These are phyloP conservation scores for Erythrocercus mccallii DNA, from an alignment of 2,113 vertebrate genomes.

Conservation along the genomic window DNA sequence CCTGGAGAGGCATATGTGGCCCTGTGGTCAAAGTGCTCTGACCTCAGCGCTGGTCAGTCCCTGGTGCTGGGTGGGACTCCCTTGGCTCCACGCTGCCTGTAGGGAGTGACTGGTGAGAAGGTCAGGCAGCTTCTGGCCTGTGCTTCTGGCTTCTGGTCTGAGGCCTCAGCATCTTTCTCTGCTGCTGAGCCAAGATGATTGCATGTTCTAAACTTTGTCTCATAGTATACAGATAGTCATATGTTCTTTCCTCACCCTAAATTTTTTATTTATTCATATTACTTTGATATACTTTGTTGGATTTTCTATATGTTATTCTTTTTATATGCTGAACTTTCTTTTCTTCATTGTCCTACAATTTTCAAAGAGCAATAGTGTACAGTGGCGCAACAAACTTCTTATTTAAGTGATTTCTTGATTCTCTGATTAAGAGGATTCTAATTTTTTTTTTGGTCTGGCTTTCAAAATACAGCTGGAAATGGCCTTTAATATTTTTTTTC, in stretches of 20 bases:
- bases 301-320: background rate
- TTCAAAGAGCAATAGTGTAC: background rate
- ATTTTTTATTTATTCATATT: background rate
- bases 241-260: background rate
- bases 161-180: background rate
- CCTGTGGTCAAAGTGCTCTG: background rate
- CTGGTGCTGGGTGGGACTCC: rapidly evolving
- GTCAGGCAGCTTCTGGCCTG: background rate
- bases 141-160: background rate
- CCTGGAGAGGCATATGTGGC: background rate
- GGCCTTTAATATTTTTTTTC: background rate
- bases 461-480: background rate
- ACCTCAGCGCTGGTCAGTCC: background rate
- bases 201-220: background rate
- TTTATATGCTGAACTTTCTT: background rate
- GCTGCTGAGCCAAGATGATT: background rate
- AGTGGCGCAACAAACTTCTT: slow-evolving; percentile 15
- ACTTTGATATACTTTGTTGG: background rate
- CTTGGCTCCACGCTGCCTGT: background rate
- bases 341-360: background rate
- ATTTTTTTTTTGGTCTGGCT: background rate
- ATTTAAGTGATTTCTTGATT: slow-evolving; percentile 43
- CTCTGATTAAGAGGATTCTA: slow-evolving; percentile 19
- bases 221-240: background rate
- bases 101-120: background rate